Base-by-base conservation (phyloP, 2,797 vertebrate species). In the Sebastes vulpes region DNA sequence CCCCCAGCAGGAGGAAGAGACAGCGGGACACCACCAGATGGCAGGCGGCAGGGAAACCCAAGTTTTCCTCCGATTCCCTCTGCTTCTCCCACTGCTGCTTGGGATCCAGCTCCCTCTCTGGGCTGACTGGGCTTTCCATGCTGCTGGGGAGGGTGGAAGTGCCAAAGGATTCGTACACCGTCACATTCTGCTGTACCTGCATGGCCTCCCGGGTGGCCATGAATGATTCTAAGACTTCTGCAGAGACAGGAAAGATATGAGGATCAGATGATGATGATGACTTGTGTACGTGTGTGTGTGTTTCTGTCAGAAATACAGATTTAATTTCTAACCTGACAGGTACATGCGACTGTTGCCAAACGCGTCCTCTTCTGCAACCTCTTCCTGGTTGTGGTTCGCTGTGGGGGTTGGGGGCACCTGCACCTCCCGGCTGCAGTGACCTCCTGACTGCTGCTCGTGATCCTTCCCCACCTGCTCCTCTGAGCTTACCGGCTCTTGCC, bases 211-310 rank as follows among this genome's bases (percentile, higher is more conserved):
- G 92, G 1, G 96, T 96, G 67, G 96, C 96, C 91, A 97, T 94
- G 83, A 97, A 97, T 59, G 96, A 97, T 80, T 97, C 96, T 18
- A 97, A 82, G 56, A 97, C 96, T 82, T 97, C 96, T 97, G 91
- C 20, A 71, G 48, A 65, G 59, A 72, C 61, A 25, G 9, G 16
- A 25, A 42, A 72, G 6, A 72, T 9, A 18, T 21, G n/a, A 53
- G 61, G 60, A 26, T 58, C 53, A 72, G 21, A 18, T 71, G 23
- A n/a, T 21, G 23, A n/a, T 21, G 6, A 48, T 31, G 16, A 25
- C 9, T 16, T 46, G 12, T 58, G 58, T 65, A 25, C 32, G 20
- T 71, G 12, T 71, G 75, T 68, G 75, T 68, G 3, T 9, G 11
- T 42, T 66, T 67, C 23, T 23, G 53, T 50, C 18, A 75, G 31